A percentile compares a stretch with the other conserved stretches of the same genome.
These are phyloP conservation scores for Parapristionchus giblindavisi DNA, from an alignment of 2,888 invertebrate species.

Conservation along the genomic window DNA sequence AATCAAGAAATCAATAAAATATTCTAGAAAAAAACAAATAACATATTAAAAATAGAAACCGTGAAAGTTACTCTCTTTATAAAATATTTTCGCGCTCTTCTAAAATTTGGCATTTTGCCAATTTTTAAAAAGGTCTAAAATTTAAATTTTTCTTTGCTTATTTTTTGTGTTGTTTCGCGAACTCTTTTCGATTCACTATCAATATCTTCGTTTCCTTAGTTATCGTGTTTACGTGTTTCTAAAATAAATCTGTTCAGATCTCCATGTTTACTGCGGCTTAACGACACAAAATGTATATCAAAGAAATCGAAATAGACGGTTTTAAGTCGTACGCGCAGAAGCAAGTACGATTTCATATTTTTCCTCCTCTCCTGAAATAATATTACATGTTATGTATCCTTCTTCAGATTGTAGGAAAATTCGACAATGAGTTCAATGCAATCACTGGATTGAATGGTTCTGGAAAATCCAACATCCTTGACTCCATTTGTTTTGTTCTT, in stretches of 20 bases:
- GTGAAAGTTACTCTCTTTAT: not conserved
- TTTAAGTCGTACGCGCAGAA: slow-evolving; percentile 96
- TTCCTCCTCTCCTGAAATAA: not conserved
- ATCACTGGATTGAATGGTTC: slow-evolving; percentile 79
- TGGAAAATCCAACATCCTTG: slow-evolving; percentile 78
- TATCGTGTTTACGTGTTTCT: no score
- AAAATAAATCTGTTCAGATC: no score
- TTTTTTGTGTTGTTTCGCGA: no score
- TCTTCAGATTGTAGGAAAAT: slow-evolving; percentile 84
- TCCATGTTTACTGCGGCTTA: not conserved
- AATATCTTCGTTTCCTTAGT: no score
- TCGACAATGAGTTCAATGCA: slow-evolving; percentile 94
- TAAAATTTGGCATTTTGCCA: not conserved
- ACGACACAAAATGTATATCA: slow-evolving; percentile 82
- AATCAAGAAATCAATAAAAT: no score
- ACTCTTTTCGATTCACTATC: no score
- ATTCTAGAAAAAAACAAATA: no score
- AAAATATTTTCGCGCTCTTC: not conserved
- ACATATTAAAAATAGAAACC: not conserved
- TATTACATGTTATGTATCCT: not conserved
- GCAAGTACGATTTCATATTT: slow-evolving; percentile 76
- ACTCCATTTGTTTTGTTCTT: slow-evolving; percentile 95
- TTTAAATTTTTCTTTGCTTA: no score
- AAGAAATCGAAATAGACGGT: slow-evolving; percentile 90
- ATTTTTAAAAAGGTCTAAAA: no score